phyloP scores from a whole-genome alignment of 35 echinoderm and acorn worm genomes.

The Heliocidaris tuberculata region DNA sequence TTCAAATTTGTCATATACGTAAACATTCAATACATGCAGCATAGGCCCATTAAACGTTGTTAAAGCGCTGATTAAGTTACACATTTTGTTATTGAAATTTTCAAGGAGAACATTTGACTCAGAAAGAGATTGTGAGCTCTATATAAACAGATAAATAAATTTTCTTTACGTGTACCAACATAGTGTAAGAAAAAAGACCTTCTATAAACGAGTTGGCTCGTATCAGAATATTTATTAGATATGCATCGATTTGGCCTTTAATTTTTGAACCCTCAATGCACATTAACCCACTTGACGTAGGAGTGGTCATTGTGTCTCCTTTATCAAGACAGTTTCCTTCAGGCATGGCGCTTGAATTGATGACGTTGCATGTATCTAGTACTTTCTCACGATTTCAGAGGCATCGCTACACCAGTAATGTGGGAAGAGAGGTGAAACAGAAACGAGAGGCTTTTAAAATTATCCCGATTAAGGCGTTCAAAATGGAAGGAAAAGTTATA shows the following conservation, averaged over 20 bases:
- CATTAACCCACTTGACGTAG: background rate
- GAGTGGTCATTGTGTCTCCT: background rate
- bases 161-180: background rate
- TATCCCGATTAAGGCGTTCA: too few species aligned
- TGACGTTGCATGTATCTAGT: background rate
- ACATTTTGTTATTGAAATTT: too few species aligned
- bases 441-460: too few species aligned
- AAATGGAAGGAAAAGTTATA: too few species aligned
- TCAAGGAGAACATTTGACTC: too few species aligned
- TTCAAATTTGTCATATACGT: background rate
- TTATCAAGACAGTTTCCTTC: background rate
- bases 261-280: background rate
- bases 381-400: too few species aligned
- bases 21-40: background rate
- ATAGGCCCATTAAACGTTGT: too few species aligned
- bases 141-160: too few species aligned
- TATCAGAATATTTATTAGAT: constrained; percentile 15
- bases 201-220: background rate
- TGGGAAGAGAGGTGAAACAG: too few species aligned
- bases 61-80: too few species aligned
- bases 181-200: background rate
- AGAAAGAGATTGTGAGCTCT: too few species aligned
- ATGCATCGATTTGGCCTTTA: constrained; percentile 1
- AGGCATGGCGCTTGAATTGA: background rate
- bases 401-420: too few species aligned